Percentiles rank a stretch among this genome's conserved stretches.
Evolutionary conservation across 2,797 vertebrate genomes (phyloP).

Genomic region (Alectoris magna): DNA sequence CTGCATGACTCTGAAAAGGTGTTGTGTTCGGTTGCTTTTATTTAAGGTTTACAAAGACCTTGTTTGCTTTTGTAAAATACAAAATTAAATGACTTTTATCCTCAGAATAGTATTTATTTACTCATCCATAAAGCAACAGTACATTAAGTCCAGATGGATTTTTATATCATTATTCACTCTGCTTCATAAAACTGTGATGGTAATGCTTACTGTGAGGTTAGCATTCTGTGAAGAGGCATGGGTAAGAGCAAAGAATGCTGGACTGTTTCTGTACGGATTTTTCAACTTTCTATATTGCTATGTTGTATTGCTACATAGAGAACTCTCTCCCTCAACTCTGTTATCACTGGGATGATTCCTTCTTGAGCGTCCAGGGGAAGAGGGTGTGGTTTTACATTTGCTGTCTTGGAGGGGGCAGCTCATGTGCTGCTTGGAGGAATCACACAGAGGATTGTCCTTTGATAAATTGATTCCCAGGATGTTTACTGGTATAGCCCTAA

Average conservation of each 20-base stretch:
- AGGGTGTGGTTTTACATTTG: too few species aligned
- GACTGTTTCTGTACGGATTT: too few species aligned
- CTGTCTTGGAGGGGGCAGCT: too few species aligned
- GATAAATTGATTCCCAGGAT: too few species aligned
- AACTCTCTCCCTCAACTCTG: too few species aligned
- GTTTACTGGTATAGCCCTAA: too few species aligned
- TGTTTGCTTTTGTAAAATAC: not conserved
- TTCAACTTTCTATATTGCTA: too few species aligned
- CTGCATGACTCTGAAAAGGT: not conserved
- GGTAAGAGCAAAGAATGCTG: accelerated
- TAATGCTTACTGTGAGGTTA: not conserved
- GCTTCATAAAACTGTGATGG: not conserved
- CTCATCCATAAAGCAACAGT: not conserved
- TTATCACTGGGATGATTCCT: too few species aligned
- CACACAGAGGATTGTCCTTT: too few species aligned
- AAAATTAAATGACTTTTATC: not conserved
- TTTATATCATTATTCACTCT: not conserved
- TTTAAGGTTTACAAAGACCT: not conserved
- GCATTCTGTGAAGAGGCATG: not conserved
- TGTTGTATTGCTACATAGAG: too few species aligned
- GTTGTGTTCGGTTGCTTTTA: not conserved
- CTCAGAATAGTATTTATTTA: not conserved
- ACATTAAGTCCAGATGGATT: not conserved
- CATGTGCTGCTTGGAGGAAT: too few species aligned
- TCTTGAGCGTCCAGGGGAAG: too few species aligned